These are phyloP conservation scores for Gymnothorax javanicus DNA, from an alignment of 2,797 vertebrate species.

Conservation along the genomic window DNA sequence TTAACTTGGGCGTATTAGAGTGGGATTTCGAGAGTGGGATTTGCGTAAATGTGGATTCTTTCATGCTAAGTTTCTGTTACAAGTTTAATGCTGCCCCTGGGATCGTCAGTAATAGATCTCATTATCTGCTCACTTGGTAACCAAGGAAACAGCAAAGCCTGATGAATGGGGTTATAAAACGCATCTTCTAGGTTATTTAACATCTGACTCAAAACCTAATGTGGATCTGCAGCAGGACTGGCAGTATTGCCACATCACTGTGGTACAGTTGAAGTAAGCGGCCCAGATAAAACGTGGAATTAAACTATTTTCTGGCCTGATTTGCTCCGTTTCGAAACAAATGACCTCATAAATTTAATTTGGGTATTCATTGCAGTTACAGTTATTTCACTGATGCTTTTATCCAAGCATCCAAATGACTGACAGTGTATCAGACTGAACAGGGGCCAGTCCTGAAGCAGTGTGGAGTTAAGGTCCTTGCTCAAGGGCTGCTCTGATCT, in stretches of 20 bases:
- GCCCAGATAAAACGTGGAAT: constrained; percentile 5
- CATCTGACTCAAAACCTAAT: constrained; percentile 18
- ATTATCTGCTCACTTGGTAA: constrained; percentile 50
- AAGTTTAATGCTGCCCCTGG: constrained; percentile 35
- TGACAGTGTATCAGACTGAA: no score
- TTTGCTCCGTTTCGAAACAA: background rate
- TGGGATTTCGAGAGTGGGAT: background rate
- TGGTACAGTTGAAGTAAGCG: constrained; percentile 17
- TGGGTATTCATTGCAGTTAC: background rate
- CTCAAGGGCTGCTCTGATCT: no score
- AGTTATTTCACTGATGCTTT: no score
- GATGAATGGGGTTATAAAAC: constrained; percentile 51
- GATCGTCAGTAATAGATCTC: constrained; percentile 44
- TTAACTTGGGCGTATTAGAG: background rate
- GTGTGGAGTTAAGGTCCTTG: no score
- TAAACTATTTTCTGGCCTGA: background rate
- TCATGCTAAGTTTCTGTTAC: constrained; percentile 25
- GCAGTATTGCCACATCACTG: constrained; percentile 14
- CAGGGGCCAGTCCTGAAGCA: no score
- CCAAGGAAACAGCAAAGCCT: constrained; percentile 65
- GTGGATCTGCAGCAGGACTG: background rate
- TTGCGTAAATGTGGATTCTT: constrained; percentile 23
- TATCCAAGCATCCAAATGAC: no score
- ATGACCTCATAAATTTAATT: background rate
- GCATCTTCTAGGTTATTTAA: constrained; percentile 36